Conservation (phyloP, 37 sponge, comb jelly and placozoan species). For the Ephydatia muelleri region DNA sequence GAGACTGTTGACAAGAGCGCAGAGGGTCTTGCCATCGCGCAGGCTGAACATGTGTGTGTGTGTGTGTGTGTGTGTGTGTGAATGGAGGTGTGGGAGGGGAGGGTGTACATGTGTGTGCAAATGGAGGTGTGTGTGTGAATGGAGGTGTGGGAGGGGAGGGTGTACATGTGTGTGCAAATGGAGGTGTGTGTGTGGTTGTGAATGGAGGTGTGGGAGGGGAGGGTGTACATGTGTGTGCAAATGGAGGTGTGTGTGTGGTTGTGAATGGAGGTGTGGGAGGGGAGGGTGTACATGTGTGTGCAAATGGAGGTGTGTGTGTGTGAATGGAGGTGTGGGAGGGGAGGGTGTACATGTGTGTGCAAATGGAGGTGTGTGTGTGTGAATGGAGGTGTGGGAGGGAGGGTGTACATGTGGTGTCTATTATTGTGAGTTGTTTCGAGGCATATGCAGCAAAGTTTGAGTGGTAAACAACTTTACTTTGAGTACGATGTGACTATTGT, state of each 20-base stretch:
- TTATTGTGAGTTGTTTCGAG: not conserved
- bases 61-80: not conserved
- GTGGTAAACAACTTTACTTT: not conserved
- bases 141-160: not conserved
- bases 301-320: no score
- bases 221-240: not conserved
- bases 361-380: no score
- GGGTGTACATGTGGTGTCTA: not conserved
- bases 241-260: not conserved
- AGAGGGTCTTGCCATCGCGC: conserved; percentile 68
- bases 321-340: no score
- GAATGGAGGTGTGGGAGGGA: no score
- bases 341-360: not conserved
- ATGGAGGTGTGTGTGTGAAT: not conserved
- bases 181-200: no score
- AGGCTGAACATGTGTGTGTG: conserved; percentile 34
- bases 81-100: no score
- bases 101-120: not conserved
- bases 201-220: no score
- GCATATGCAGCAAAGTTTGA: not conserved
- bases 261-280: no score
- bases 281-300: not conserved
- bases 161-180: not conserved
- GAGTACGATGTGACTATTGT: not conserved
- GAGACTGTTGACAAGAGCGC: conserved; percentile 44